phyloP scores from a whole-genome alignment of 2,113 vertebrate species.

The Hippopotamus amphibius region DNA sequence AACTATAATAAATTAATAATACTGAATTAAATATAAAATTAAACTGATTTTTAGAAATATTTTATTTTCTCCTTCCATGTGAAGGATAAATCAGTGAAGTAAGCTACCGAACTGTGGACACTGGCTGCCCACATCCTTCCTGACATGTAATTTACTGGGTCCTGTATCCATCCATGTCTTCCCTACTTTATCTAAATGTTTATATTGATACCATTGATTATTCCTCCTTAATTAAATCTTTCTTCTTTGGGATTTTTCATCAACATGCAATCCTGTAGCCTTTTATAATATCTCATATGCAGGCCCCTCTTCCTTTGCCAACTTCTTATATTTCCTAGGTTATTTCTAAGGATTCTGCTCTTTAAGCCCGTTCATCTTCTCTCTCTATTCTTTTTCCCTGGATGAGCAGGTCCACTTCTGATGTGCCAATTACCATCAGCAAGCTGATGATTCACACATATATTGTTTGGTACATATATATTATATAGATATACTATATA shows the following conservation, averaged over 20 bases:
- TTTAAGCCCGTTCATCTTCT: background rate
- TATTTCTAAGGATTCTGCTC: background rate
- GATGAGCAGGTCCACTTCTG: background rate
- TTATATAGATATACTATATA: too few relatives aligned
- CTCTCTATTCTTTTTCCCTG: background rate
- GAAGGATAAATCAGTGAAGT: background rate
- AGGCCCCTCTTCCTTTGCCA: background rate
- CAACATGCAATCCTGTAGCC: background rate
- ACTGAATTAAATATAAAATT: background rate
- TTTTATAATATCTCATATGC: background rate
- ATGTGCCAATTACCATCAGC: background rate
- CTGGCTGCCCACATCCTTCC: background rate
- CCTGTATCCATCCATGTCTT: background rate
- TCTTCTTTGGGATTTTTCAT: background rate
- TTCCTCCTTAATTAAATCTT: background rate
- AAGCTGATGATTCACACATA: background rate
- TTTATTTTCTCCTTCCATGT: background rate
- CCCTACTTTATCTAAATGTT: background rate
- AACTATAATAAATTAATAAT: background rate
- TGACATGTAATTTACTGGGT: background rate
- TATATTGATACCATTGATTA: background rate
- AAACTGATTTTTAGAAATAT: background rate
- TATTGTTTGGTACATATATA: background rate
- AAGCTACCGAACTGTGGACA: background rate
- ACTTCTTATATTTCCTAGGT: background rate